Base-by-base conservation (phyloP, 2,888 invertebrate species). In the Troides helena region DNA sequence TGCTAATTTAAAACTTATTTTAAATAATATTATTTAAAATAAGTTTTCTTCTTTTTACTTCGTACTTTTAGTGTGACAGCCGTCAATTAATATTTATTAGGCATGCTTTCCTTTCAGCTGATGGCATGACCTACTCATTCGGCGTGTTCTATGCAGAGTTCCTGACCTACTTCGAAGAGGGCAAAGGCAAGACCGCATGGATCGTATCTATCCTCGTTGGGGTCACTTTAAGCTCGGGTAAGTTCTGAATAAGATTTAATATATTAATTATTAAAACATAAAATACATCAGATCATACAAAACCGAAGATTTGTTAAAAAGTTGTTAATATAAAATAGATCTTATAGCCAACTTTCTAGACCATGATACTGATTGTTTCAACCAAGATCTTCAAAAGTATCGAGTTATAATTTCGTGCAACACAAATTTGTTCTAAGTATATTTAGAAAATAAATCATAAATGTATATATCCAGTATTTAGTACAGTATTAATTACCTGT, bases 51-150 rank as follows among this genome's bases (percentile, higher is more conserved):
- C 7, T 53, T 53, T 53, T 8, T 53, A 53, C 46, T 4, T 4
- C 1, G 1, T 53, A 18, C 5, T 53, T 7, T n/a, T n/a, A n/a
- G 53, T 53, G 18, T n/a, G 53, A 53, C 53, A 53, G 53, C 53
- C n/a, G 4, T n/a, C 53, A 53, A 53, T 58, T 56, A 21, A 57
- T 57, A 58, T 43, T 65, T 65, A 61, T 60, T 57, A 36, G 21
- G 30, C 61, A 57, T 53, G 25, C 21, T 65, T 64, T 46, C 17
- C 72, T 95, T 95, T 77, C 95, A 96, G 99, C 98, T 76, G 99
- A 99, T 89, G 99, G 99, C 71, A 97, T 99, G 86, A 99, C 99
- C 66, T 99, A 99, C 92, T 98, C 99, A 21, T 99, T 99, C 87
- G 99, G 99, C 68, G 95, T 99, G 72, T 97, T 99, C 89, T 97